Evolutionary conservation across 2,797 vertebrate genomes (phyloP).

Genomic region (Staurois parvus): DNA sequence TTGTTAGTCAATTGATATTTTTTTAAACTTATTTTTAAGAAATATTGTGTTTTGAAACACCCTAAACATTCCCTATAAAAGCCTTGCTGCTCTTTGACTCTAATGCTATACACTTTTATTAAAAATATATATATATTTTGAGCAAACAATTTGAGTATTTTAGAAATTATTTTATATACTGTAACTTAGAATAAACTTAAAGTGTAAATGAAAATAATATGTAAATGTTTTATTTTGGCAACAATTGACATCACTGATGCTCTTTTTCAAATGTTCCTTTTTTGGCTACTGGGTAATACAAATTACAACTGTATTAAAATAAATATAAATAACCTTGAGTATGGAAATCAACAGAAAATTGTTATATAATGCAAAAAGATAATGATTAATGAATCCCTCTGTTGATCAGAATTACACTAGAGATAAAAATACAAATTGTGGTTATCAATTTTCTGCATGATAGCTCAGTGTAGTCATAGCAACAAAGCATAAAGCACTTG

Average conservation of each 20-base stretch:
- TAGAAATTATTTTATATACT: too few relatives aligned
- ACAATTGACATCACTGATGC: background rate
- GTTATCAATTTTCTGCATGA: conserved; percentile 30
- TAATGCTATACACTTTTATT: too few relatives aligned
- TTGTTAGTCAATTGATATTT: too few relatives aligned
- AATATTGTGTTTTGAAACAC: too few relatives aligned
- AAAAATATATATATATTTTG: too few relatives aligned
- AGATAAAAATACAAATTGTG: conserved; percentile 50
- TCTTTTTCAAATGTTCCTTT: background rate
- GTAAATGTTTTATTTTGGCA: too few relatives aligned
- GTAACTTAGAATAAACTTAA: too few relatives aligned
- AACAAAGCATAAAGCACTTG: conserved; percentile 39
- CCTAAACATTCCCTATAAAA: too few relatives aligned
- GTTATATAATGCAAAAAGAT: conserved; percentile 37
- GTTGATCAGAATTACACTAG: conserved; percentile 35
- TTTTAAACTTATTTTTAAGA: too few relatives aligned
- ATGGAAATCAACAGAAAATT: conserved; percentile 37
- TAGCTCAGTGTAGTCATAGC: conserved; percentile 50
- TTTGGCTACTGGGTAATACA: background rate
- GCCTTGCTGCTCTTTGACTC: too few relatives aligned
- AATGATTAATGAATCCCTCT: conserved; percentile 46
- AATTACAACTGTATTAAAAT: conserved; percentile 31
- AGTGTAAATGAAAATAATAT: too few relatives aligned
- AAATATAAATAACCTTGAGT: conserved; percentile 42
- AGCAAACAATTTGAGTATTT: too few relatives aligned